Percentiles rank a stretch among this genome's conserved stretches.
Evolutionary conservation across 2,113 vertebrate genomes (phyloP).

Genomic region (Carassius carassius): DNA sequence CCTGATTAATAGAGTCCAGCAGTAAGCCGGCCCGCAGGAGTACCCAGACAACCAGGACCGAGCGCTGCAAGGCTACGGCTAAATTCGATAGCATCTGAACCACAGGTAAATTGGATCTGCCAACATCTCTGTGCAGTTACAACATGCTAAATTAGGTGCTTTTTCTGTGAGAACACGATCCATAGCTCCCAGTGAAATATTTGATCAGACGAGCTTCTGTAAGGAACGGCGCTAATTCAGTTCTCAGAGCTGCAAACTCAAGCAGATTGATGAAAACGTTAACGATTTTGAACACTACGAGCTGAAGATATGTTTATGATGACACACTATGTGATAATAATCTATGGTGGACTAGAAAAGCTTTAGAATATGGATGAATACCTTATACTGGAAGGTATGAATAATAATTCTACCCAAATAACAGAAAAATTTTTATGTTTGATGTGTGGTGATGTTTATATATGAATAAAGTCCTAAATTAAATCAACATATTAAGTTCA

Average conservation of each 20-base stretch:
- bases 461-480: no score
- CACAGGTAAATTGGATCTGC: conserved; percentile 4
- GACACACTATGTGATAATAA: conserved; percentile 21
- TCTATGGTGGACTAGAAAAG: not conserved
- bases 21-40: not conserved
- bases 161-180: not conserved
- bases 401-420: not conserved
- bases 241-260: conserved; percentile 7
- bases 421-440: not conserved
- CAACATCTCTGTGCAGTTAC: conserved; percentile 7
- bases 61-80: not conserved
- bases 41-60: not conserved
- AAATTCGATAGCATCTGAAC: not conserved
- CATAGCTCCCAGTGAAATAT: not conserved
- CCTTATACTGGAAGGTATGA: not conserved
- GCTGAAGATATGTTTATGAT: conserved; percentile 26
- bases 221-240: not conserved
- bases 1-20: conserved; percentile 55
- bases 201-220: not conserved
- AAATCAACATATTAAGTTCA: no score
- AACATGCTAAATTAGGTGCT: not conserved
- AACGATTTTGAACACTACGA: conserved; percentile 39
- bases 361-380: not conserved
- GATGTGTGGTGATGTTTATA: no score
- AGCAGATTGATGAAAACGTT: conserved; percentile 26